Conservation (phyloP, 2,797 vertebrate species). For the Crotalus adamanteus region DNA sequence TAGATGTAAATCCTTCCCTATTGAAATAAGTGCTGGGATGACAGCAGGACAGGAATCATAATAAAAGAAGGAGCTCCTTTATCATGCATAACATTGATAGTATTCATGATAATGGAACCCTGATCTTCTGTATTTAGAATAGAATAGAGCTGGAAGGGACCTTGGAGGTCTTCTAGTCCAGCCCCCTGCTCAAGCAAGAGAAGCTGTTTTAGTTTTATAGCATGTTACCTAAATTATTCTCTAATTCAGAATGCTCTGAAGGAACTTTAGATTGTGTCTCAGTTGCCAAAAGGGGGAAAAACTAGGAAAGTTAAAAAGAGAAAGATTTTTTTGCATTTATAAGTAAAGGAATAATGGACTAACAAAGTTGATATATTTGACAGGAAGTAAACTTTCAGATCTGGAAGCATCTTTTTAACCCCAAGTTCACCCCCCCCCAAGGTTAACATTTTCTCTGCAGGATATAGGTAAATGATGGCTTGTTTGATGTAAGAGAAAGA, state of each 20-base stretch:
- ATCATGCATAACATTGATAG: constrained; percentile 75
- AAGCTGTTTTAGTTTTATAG: constrained; percentile 41
- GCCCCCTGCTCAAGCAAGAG: no score
- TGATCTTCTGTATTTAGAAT: constrained; percentile 67
- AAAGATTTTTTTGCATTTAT: constrained; percentile 55
- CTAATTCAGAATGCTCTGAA: constrained; percentile 56
- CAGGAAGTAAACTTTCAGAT: constrained; percentile 53
- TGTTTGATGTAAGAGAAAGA: constrained; percentile 21
- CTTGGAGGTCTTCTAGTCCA: no score
- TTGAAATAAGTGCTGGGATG: constrained; percentile 77
- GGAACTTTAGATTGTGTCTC: constrained; percentile 55
- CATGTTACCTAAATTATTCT: constrained; percentile 65
- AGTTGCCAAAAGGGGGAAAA: constrained; percentile 62
- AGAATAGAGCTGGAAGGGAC: no score
- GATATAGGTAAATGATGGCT: constrained; percentile 18
- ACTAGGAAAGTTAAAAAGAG: constrained; percentile 60
- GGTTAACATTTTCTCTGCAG: constrained; percentile 41
- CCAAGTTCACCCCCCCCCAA: constrained; percentile 24
- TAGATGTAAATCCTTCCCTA: constrained; percentile 83
- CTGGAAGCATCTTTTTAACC: constrained; percentile 36
- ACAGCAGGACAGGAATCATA: constrained; percentile 78
- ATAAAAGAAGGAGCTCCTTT: constrained; percentile 74
- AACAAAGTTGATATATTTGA: constrained; percentile 39
- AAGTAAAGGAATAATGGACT: constrained; percentile 51
- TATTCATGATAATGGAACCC: constrained; percentile 74